Percentiles rank a stretch among this genome's conserved stretches.
Evolutionary conservation across 2,113 vertebrate genomes (phyloP).

Genomic region (Nothobranchius kuhntae): DNA sequence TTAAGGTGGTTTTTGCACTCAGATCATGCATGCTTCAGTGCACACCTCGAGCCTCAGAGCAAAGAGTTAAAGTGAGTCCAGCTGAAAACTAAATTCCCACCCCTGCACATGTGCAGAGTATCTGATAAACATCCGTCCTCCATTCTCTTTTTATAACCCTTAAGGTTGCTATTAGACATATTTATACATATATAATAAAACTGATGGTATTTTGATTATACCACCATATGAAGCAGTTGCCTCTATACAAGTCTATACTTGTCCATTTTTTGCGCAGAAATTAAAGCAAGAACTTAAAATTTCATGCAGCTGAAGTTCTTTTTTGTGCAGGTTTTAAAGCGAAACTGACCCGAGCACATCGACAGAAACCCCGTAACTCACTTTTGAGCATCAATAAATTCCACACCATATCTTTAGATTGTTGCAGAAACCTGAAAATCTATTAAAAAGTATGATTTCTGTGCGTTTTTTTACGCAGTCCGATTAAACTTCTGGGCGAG

Average conservation of each 20-base stretch:
- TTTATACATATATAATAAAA: background rate
- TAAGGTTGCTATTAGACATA: background rate
- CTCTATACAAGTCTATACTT: constrained; percentile 36
- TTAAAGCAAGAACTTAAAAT: background rate
- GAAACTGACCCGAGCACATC: background rate
- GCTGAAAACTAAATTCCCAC: constrained; percentile 4
- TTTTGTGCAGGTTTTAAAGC: background rate
- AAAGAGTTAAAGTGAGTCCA: constrained; percentile 28
- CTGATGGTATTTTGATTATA: background rate
- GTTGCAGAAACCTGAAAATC: background rate
- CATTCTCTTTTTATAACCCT: background rate
- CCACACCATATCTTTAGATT: too few relatives aligned
- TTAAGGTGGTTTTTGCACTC: too few relatives aligned
- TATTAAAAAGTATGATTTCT: background rate
- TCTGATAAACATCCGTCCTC: background rate
- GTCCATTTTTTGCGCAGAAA: constrained; percentile 54
- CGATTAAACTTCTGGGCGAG: constrained; percentile 47
- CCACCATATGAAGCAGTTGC: constrained; percentile 6
- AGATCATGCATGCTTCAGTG: background rate
- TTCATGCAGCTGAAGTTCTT: background rate
- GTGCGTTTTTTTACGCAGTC: background rate
- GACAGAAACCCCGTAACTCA: constrained; percentile 8
- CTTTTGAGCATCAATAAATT: background rate
- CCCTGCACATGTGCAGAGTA: background rate
- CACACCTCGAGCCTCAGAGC: constrained; percentile 7